Evolutionary conservation across 2,888 invertebrate species (phyloP).

Genomic region (Plemyria rubiginata): DNA sequence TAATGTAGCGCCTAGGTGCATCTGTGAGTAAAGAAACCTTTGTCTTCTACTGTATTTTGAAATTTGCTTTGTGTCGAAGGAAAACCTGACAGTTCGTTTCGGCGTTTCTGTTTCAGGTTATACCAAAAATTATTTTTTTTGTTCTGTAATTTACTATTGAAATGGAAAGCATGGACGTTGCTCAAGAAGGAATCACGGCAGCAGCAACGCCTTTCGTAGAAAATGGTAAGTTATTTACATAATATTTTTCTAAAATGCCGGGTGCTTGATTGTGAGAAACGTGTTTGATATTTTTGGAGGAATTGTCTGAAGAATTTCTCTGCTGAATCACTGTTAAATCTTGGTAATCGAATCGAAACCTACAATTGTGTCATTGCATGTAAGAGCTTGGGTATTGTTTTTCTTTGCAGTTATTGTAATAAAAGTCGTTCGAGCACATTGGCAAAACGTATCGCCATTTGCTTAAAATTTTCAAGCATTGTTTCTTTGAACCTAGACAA

Average conservation of each 20-base stretch:
- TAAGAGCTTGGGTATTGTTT: not conserved
- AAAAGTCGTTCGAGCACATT: constrained; percentile 1
- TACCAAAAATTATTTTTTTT: constrained; percentile 59
- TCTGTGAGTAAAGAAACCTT: constrained; percentile 21
- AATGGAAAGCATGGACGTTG: constrained; percentile 84
- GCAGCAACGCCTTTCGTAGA: constrained; percentile 73
- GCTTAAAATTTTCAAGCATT: too few relatives aligned
- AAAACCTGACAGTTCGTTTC: constrained; percentile 71
- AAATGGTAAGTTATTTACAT: constrained; percentile 69
- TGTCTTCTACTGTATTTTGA: constrained; percentile 20
- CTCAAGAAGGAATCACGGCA: constrained; percentile 74
- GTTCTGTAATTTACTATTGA: constrained; percentile 54
- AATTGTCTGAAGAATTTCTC: not conserved
- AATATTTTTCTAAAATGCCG: constrained; percentile 32
- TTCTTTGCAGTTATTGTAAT: not conserved
- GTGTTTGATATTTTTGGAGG: constrained; percentile 59
- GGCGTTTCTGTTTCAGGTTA: constrained; percentile 76
- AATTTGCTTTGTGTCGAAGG: constrained; percentile 34
- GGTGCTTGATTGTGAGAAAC: constrained; percentile 57
- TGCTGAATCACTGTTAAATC: constrained; percentile 1
- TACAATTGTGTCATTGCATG: not conserved
- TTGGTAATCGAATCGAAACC: not conserved
- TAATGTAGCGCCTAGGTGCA: constrained; percentile 34
- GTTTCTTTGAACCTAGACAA: too few relatives aligned
- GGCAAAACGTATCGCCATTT: not conserved